These are phyloP conservation scores for Ligdia adustata DNA, from an alignment of 2,888 invertebrate genomes.

Conservation along the genomic window DNA sequence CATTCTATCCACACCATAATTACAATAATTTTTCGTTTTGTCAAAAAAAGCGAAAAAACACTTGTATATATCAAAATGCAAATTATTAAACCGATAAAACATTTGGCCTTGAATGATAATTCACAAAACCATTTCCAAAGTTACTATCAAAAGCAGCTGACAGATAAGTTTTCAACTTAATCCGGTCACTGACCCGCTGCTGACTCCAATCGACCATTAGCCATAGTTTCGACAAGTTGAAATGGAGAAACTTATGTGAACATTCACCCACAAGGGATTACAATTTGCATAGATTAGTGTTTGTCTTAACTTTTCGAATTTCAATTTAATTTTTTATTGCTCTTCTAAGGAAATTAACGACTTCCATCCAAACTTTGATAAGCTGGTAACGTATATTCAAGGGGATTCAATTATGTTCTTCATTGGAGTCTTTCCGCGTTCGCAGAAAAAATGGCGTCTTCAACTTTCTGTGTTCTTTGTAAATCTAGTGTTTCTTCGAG, in stretches of 20 bases:
- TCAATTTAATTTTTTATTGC: conserved; percentile 6
- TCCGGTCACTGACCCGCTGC: conserved; percentile 7
- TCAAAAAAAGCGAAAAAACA: no score
- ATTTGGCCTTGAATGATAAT: neutral
- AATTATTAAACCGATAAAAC: no score
- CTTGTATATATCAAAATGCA: no score
- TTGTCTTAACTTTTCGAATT: conserved; percentile 7
- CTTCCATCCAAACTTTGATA: no score
- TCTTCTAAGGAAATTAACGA: conserved; percentile 1
- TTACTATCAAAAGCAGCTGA: neutral
- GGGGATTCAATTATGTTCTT: no score
- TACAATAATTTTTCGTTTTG: no score
- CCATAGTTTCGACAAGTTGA: conserved; percentile 10
- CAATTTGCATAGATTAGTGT: conserved; percentile 8
- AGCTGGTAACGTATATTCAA: no score
- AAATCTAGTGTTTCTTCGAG: no score
- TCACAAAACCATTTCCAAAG: neutral
- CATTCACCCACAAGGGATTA: conserved; percentile 2
- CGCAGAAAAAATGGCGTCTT: no score
- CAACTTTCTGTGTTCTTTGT: no score
- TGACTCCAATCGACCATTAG: conserved; percentile 3
- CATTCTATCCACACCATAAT: no score
- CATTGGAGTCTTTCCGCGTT: no score
- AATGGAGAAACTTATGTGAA: conserved; percentile 4
- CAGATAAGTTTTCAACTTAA: neutral